Percentiles rank a stretch among this genome's conserved stretches.
Conservation (phyloP, 1,140 invertebrate genomes). For the Drosophila bocqueti region DNA sequence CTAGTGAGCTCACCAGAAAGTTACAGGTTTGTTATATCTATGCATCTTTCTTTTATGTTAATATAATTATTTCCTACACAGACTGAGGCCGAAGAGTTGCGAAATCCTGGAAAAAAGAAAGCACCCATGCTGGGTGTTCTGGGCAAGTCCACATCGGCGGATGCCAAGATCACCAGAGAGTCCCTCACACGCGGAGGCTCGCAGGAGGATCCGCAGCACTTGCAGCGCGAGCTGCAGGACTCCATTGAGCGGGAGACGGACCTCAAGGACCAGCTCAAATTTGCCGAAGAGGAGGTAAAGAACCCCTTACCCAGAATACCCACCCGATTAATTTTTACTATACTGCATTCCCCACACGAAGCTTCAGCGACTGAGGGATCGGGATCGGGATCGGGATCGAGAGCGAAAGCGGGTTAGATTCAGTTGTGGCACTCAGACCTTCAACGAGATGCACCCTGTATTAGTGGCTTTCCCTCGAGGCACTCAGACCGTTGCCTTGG, state of each 20-base stretch:
- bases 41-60: background rate
- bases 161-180: slow-evolving; percentile 89
- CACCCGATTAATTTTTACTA: slow-evolving; percentile 35
- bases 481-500: slow-evolving; percentile 57
- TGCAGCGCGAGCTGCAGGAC: slow-evolving; percentile 94
- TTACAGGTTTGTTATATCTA: slow-evolving; percentile 85
- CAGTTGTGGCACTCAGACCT: slow-evolving; percentile 78
- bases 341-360: slow-evolving; percentile 43
- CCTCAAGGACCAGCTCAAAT: slow-evolving; percentile 94
- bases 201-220: slow-evolving; percentile 91
- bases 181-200: slow-evolving; percentile 90
- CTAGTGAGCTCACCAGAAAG: slow-evolving; percentile 90
- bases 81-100: slow-evolving; percentile 86
- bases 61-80: slow-evolving; percentile 28
- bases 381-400: slow-evolving; percentile 11
- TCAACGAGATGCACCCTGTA: slow-evolving; percentile 33
- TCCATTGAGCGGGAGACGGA: slow-evolving; percentile 96
- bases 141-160: slow-evolving; percentile 87
- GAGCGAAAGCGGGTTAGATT: slow-evolving; percentile 41
- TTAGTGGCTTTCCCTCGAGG: slow-evolving; percentile 64
- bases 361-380: slow-evolving; percentile 43
- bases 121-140: slow-evolving; percentile 86
- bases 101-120: slow-evolving; percentile 88
- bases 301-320: too few species aligned
- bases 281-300: slow-evolving; percentile 94